These are phyloP conservation scores for Sepiola atlantica DNA, from an alignment of 2,888 invertebrate species.

Conservation along the genomic window DNA sequence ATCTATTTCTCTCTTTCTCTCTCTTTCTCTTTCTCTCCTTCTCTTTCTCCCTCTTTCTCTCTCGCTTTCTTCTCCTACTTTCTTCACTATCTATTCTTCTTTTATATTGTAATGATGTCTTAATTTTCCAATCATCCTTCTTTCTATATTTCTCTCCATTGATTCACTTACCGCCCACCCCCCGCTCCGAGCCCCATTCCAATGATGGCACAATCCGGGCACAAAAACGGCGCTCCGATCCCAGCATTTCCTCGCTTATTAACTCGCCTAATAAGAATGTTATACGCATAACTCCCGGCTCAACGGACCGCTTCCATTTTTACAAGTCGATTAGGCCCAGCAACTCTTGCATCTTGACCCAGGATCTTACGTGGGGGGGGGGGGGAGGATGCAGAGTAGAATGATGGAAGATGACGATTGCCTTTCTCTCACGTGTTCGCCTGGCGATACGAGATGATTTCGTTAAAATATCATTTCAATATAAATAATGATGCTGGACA, in stretches of 20 bases:
- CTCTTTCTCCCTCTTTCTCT: too few species aligned
- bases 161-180: too few species aligned
- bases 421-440: not conserved
- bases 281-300: not conserved
- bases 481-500: not conserved
- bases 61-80: too few species aligned
- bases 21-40: too few species aligned
- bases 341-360: slow-evolving; percentile 6
- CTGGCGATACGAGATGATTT: not conserved
- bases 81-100: too few species aligned
- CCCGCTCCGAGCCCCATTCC: too few species aligned
- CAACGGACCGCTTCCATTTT: slow-evolving; percentile 22
- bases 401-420: not conserved
- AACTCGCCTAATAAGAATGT: slow-evolving; percentile 32
- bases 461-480: not conserved
- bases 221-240: not conserved
- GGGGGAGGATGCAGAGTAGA: not conserved
- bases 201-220: not conserved
- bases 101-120: too few species aligned
- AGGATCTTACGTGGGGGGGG: not conserved
- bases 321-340: slow-evolving; percentile 32
- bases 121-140: too few species aligned
- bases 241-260: not conserved
- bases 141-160: too few species aligned
- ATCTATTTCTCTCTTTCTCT: too few species aligned